phyloP scores from a whole-genome alignment of 2,113 vertebrate genomes.

The Vulpes lagopus region DNA sequence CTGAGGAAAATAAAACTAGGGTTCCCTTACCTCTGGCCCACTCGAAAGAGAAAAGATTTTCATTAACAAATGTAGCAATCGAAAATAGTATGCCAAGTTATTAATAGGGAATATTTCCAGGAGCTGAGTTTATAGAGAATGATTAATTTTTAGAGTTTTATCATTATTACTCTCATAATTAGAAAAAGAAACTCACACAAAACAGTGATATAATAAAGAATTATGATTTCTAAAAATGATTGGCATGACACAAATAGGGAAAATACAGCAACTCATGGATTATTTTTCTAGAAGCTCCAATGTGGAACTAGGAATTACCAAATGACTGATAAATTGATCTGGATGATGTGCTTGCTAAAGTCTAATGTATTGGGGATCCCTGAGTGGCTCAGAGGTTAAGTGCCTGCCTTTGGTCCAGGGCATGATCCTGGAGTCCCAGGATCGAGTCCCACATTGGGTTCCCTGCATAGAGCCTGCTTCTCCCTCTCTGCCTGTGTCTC shows the following conservation, averaged over 20 bases:
- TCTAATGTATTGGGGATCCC: neutral
- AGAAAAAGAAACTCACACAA: conserved; percentile 16
- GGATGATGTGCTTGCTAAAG: neutral
- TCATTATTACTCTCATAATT: neutral
- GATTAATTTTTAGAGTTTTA: conserved; percentile 22
- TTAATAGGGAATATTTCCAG: neutral
- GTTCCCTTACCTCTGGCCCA: neutral
- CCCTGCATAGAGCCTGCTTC: too few relatives aligned
- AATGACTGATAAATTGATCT: neutral
- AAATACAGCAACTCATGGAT: neutral
- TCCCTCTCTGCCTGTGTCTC: too few relatives aligned
- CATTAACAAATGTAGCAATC: neutral
- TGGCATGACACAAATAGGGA: neutral
- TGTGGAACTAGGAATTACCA: neutral
- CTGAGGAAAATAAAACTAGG: neutral
- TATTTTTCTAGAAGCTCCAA: neutral
- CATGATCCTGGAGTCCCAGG: too few relatives aligned
- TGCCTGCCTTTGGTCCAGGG: too few relatives aligned
- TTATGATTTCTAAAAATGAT: neutral
- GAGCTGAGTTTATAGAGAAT: neutral
- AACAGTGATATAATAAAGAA: neutral
- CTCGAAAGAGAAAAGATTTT: neutral
- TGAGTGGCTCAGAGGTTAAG: too few relatives aligned
- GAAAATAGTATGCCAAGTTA: neutral
- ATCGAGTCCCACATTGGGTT: too few relatives aligned